Base-by-base conservation (phyloP, 2,888 invertebrate species). In the Entomobrya proxima region DNA sequence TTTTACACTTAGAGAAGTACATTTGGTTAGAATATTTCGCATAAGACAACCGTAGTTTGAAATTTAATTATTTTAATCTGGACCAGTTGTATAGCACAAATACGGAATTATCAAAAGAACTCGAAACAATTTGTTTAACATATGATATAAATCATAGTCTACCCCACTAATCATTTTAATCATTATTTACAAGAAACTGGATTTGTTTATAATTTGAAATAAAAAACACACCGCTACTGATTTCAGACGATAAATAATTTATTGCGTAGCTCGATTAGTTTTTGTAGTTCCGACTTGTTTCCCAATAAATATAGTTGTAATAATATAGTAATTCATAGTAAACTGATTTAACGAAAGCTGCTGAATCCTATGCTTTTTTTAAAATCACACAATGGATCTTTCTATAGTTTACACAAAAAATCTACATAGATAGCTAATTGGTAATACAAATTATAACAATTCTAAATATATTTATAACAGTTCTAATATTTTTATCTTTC, bases 211-310 rank as follows among this genome's bases (percentile, higher is more conserved):
- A n/a, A 64, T 40, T 24, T 40, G 37, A 15, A 40, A 69, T 47
- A n/a, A 0, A 27, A 69, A 69, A 69, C 13, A 47, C 21, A 40
- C 58, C n/a, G 37, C 0, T 21, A 47, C 11, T 24, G 35, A 75
- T 32, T 35, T 72, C 27, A n/a, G 1, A 32, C 18, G 30, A 24
- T 80, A 80, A 82, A 61, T 27, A 74, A 58, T 72, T 75, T 79
- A 79, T 79, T 85, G 85, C 85, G 85, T 85, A 85, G 85, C 85
- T 85, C 85, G 85, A 79, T 85, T 74, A 85, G 85, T 85, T 85
- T 79, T 85, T 79, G 85, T 79, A 85, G 85, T 79, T 79, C 85
- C 85, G 85, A 85, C 78, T 85, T 85, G 85, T 64, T 85, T 85
- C 85, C 85, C 85, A 74, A 85, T 79, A 72, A 69, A 77, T 58